Base-by-base conservation (phyloP, 2,797 vertebrate species). In the Clarias fuscus region DNA sequence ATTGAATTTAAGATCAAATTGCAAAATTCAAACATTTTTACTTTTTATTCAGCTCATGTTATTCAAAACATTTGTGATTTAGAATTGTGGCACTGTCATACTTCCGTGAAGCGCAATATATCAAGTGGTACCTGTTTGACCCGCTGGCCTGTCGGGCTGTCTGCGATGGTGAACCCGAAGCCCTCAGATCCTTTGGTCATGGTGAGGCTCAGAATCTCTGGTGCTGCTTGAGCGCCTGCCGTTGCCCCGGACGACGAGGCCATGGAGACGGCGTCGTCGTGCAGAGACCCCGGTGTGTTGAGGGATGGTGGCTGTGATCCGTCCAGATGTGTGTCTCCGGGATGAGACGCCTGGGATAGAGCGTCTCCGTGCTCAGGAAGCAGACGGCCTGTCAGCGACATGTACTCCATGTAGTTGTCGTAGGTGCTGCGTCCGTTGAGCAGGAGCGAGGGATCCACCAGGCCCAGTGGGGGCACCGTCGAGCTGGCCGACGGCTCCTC, bases 131-230 rank as follows among this genome's bases (percentile, higher is more conserved):
- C 95, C 96, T 99, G 98, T 94, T 99, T 99, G 89, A 99, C 98
- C 91, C 98, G 95, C 93, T 99, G 98, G 92, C 98, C 98, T 83
- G 97, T 98, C 84, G 98, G 96, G 95, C 98, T 99, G 95, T 99
- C 98, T 0, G 98, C 98, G 84, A 99, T 98, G 89, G 98, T 99
- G 95, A 99, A 99, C 87, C 98, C 98, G 89, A 99, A 99, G 90
- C 98, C 98, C 93, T 99, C 98, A 48, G 96, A 88, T 89, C 98
- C 98, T 96, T 99, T 99, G 95, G 99, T 98, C 97, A 99, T 99
- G 90, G 97, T 98, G 93, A 99, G 96, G 83, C 97, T 99, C 93
- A 99, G 96, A 91, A 99, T 96, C 96, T 99, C 98, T 56, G 97
- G 95, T 91, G 95, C 95, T 89, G 95, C 97, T 22, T 96, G 88